Conservation (phyloP, 2,113 vertebrate species). For the Excalfactoria chinensis region DNA sequence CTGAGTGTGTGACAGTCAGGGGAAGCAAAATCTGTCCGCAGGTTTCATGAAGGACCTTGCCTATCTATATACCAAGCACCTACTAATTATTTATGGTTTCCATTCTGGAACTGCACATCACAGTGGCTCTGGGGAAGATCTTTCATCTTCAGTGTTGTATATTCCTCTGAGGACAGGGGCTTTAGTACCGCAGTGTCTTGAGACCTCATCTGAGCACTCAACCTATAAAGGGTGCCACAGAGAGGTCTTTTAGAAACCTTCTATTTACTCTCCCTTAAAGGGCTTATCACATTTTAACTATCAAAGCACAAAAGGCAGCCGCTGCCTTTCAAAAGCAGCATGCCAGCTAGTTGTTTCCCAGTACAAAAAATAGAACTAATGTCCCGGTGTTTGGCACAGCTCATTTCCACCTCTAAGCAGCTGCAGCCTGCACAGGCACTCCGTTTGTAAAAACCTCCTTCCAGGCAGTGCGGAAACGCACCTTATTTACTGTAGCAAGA, state of each 20-base stretch:
- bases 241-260: background rate
- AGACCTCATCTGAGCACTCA: background rate
- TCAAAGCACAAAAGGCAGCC: background rate
- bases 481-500: background rate
- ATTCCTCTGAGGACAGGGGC: background rate
- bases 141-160: slow-evolving; percentile 11
- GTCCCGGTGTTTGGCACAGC: accelerated
- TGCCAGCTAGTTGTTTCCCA: background rate
- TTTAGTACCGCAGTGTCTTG: background rate
- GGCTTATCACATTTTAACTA: background rate
- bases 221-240: background rate
- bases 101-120: background rate
- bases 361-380: background rate
- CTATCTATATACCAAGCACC: background rate
- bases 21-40: background rate
- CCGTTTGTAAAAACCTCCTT: background rate
- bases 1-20: accelerated
- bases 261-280: background rate
- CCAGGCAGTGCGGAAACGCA: background rate
- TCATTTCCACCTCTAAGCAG: slow-evolving; percentile 43
- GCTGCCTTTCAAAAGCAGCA: background rate
- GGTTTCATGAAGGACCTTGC: background rate
- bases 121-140: slow-evolving; percentile 15
- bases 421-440: background rate
- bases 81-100: background rate